Evolutionary conservation across 2,888 invertebrate genomes (phyloP), one percentile per base, ranked within the genome.

Genomic region (Blomia tropicalis): DNA sequence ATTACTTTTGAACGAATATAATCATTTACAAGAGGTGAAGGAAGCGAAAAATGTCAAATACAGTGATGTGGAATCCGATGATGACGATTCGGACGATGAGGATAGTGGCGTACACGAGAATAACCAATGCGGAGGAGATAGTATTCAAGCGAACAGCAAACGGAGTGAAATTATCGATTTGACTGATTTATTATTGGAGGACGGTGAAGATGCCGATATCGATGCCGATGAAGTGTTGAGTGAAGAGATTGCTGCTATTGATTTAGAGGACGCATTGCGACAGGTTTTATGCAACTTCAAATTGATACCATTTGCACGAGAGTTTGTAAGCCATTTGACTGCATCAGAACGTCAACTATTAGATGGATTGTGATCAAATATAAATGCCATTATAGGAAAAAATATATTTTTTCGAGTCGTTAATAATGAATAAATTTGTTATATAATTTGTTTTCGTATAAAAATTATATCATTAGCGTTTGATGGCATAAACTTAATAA

Each of bases 1-100:
- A 71, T 73, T 84, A 14, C 76, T 84, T 4, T 77, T 84, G 54
- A 79, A 80, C 69, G 83, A 84, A 69, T 71, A 83, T 43, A 76
- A 78, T 43, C 77, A 78, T 70, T 77, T 80, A 3, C 70, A 68
- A 29, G 72, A 70, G 30, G 25, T 53, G n/a, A 58, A 44, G 32
- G 59, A 60, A 11, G 29, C 30, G 30, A 47, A 30, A 22, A 22
- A 19, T 17, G 63, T 29, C n/a, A 56, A 63, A n/a, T 41, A 53
- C 14, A 22, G 19, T 32, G 58, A 60, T n/a, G 47, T 69, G 66
- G 58, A 59, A 43, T 4, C 43, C 19, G 53, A 25, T n/a, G 65
- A 62, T 29, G 53, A 29, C 25, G 63, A 63, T 23, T 25, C 36
- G 11, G 64, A 64, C 3, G 62, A 61, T 31, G 65, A 65, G 5